A percentile compares a stretch with the other conserved stretches of the same genome.
Conservation (phyloP, 2,888 invertebrate genomes). For the Cryptocephalus moraei region DNA sequence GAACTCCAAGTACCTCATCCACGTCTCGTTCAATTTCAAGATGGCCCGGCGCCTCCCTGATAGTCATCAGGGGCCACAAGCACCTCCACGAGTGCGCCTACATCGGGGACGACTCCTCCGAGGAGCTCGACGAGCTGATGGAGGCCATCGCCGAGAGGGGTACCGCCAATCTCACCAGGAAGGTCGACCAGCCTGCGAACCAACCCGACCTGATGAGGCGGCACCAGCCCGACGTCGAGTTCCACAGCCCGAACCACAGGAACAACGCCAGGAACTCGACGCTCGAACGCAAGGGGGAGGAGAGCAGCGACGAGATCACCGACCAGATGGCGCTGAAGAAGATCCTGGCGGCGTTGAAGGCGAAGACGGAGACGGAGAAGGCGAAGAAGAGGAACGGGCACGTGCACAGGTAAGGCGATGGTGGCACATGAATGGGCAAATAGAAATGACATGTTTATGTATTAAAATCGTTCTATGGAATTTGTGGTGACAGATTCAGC, state of each 20-base stretch:
- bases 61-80: constrained; percentile 66
- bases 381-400: background rate
- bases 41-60: constrained; percentile 66
- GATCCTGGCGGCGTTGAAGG: constrained; percentile 26
- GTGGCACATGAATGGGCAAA: too few species aligned
- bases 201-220: constrained; percentile 54
- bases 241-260: constrained; percentile 45
- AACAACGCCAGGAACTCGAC: constrained; percentile 19
- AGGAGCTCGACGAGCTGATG: constrained; percentile 54
- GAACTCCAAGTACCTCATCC: too few species aligned
- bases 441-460: too few species aligned
- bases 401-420: background rate
- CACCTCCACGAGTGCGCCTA: constrained; percentile 71
- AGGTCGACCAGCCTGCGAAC: constrained; percentile 45
- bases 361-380: constrained; percentile 9
- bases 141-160: constrained; percentile 29
- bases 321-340: constrained; percentile 29
- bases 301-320: constrained; percentile 26
- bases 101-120: constrained; percentile 71
- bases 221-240: constrained; percentile 49
- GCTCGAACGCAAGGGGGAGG: constrained; percentile 7
- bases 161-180: constrained; percentile 16
- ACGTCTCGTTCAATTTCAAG: constrained; percentile 32
- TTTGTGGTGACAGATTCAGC: too few species aligned
- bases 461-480: too few species aligned